A percentile compares a stretch with the other conserved stretches of the same genome.
phyloP scores from a whole-genome alignment of 1,140 invertebrate genomes.

The Palaemon carinicauda region DNA sequence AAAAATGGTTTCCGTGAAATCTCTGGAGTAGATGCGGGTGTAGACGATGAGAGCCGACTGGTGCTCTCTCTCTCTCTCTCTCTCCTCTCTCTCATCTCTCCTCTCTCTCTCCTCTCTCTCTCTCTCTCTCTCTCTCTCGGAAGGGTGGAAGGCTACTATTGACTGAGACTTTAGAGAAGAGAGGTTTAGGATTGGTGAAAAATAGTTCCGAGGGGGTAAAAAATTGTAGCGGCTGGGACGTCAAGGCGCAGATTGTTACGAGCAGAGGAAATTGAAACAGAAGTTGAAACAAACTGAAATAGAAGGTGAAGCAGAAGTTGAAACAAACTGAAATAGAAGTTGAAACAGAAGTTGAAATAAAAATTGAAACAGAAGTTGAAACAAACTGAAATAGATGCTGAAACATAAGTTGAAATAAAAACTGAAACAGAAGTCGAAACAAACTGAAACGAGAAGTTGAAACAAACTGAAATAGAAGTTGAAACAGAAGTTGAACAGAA shows the following conservation, averaged over 20 bases:
- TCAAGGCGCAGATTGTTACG: neutral
- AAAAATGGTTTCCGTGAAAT: neutral
- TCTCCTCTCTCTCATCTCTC: no score
- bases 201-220: neutral
- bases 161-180: neutral
- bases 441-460: no score
- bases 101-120: no score
- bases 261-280: neutral
- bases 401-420: neutral
- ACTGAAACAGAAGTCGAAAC: no score
- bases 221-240: neutral
- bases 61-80: no score
- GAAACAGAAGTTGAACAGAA: no score
- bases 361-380: neutral
- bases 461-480: neutral
- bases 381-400: no score
- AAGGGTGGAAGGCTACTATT: neutral
- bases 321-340: neutral
- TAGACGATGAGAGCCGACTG: no score
- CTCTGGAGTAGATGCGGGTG: neutral
- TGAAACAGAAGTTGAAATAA: no score
- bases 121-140: no score
- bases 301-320: no score
- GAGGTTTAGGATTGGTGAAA: neutral
- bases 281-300: neutral